phyloP scores from a whole-genome alignment of 2,113 vertebrate species.

The Sminthopsis crassicaudata region DNA sequence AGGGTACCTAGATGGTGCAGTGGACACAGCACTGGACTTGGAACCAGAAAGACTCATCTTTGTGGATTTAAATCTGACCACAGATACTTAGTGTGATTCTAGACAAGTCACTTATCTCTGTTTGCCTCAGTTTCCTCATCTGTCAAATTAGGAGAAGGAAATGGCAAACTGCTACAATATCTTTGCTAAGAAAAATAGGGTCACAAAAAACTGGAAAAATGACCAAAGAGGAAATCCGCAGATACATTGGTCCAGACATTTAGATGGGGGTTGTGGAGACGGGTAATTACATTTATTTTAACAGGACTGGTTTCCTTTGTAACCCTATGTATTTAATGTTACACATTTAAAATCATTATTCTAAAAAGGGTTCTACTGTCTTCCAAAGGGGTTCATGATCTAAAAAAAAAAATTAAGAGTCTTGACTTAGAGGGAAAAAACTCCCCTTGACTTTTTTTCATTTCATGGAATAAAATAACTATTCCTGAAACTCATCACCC shows the following conservation, averaged over 20 bases:
- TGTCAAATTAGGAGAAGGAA: neutral
- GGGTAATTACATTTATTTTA: neutral
- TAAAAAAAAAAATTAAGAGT: neutral
- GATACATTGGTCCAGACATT: neutral
- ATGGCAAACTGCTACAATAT: neutral
- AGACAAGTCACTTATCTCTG: neutral
- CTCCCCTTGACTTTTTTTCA: neutral
- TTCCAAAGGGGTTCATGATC: neutral
- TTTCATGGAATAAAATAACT: neutral
- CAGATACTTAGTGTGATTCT: neutral
- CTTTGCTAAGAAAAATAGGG: neutral
- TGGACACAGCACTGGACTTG: neutral
- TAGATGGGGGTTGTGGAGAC: neutral
- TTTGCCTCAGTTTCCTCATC: neutral
- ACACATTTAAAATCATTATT: neutral
- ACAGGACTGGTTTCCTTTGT: neutral
- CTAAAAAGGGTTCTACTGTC: neutral
- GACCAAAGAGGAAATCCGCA: neutral
- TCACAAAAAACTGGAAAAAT: neutral
- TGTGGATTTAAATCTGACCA: neutral
- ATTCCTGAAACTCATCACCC: neutral
- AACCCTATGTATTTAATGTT: neutral
- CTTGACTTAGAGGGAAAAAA: neutral
- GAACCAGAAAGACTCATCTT: neutral
- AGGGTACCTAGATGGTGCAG: neutral